These are phyloP conservation scores for Philereme vetulata DNA, from an alignment of 2,888 invertebrate species.

Conservation along the genomic window DNA sequence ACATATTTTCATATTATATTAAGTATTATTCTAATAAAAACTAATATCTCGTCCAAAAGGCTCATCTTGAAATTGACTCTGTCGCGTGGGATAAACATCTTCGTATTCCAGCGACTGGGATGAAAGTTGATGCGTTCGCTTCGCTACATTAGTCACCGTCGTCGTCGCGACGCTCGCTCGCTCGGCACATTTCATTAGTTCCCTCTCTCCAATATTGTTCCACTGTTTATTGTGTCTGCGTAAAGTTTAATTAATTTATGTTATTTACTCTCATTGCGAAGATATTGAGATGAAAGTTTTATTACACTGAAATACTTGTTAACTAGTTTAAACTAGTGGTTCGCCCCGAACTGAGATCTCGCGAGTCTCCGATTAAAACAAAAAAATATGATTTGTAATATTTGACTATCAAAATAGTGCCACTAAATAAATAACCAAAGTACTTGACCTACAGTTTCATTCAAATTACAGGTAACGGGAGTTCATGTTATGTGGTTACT, in stretches of 20 bases:
- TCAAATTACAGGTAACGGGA: too few species aligned
- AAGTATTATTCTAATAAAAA: too few species aligned
- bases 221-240: conserved; percentile 64
- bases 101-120: conserved; percentile 45
- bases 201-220: conserved; percentile 63
- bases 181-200: conserved; percentile 78
- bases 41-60: conserved; percentile 15
- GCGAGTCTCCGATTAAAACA: too few species aligned
- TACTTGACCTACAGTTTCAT: too few species aligned
- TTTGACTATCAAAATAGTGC: too few species aligned
- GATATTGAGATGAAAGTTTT: conserved; percentile 33
- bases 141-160: conserved; percentile 71
- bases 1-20: too few species aligned
- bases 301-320: not conserved
- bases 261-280: conserved; percentile 59
- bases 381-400: too few species aligned
- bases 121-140: conserved; percentile 67
- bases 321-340: too few species aligned
- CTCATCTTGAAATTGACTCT: conserved; percentile 23
- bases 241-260: conserved; percentile 72
- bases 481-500: too few species aligned
- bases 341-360: too few species aligned
- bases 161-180: conserved; percentile 42
- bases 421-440: too few species aligned
- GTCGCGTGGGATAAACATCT: conserved; percentile 35